Percentiles rank a stretch among this genome's conserved stretches.
Evolutionary conservation across 2,113 vertebrate genomes (phyloP).

Genomic region (Leptobrachium ailaonicum): DNA sequence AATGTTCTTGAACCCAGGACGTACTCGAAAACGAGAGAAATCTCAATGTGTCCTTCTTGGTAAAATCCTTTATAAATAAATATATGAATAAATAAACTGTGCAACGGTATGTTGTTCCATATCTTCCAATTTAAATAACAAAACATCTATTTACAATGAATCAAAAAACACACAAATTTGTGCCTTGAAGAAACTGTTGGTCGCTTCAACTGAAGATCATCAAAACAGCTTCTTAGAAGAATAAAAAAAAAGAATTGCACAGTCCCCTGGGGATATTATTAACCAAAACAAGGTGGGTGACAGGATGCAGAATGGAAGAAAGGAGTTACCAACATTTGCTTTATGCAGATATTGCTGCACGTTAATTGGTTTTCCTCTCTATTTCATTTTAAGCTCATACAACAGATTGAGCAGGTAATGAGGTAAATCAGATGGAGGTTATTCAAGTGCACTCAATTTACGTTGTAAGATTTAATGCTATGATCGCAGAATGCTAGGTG

Average conservation of each 20-base stretch:
- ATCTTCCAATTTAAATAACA: background rate
- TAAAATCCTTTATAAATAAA: too few species aligned
- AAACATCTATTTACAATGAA: conserved; percentile 4
- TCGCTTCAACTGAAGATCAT: background rate
- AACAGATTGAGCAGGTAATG: conserved; percentile 21
- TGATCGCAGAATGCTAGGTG: too few species aligned
- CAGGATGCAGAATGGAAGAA: conserved; percentile 15
- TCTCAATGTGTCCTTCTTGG: too few species aligned
- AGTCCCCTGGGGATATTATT: conserved; percentile 23
- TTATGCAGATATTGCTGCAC: conserved; percentile 23
- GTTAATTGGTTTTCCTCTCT: conserved; percentile 15
- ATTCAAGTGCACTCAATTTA: too few species aligned
- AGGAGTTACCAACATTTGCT: conserved; percentile 9
- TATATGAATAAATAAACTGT: too few species aligned
- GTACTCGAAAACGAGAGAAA: too few species aligned
- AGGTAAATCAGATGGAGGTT: background rate
- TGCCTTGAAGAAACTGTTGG: conserved; percentile 12
- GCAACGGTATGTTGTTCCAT: background rate
- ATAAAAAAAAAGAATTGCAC: background rate
- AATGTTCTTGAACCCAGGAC: too few species aligned
- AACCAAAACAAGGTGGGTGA: conserved; percentile 32
- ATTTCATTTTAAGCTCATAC: conserved; percentile 14
- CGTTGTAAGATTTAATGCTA: too few species aligned
- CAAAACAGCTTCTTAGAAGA: conserved; percentile 5
- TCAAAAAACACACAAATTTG: background rate